Evolutionary conservation across 2,797 vertebrate genomes (phyloP).

Genomic region (Botia kubotai): DNA sequence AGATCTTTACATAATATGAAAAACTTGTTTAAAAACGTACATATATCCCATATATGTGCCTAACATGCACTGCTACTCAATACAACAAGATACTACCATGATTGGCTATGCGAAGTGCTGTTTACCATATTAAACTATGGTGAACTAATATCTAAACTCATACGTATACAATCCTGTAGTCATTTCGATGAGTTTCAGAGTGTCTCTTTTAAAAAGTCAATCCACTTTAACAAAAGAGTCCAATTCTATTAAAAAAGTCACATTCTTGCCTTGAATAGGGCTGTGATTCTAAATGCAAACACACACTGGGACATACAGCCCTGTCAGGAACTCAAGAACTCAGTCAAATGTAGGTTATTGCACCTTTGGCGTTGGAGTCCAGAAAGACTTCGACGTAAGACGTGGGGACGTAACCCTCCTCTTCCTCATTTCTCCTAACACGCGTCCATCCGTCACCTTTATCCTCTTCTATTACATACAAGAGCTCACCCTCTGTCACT

Average conservation of each 20-base stretch:
- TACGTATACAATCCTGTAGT: conserved; percentile 25
- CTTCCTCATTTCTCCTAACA: conserved; percentile 94
- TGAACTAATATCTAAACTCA: conserved; percentile 31
- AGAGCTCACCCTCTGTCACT: conserved; percentile 92
- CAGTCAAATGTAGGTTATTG: conserved; percentile 96
- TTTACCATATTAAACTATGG: conserved; percentile 40
- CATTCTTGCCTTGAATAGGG: background rate
- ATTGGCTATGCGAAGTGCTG: background rate
- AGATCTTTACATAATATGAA: background rate
- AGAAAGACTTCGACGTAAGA: conserved; percentile 98
- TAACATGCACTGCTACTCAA: conserved; percentile 29
- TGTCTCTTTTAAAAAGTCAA: conserved; percentile 12
- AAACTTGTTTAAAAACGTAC: background rate
- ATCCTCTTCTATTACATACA: conserved; percentile 97
- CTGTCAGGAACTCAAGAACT: conserved; percentile 13
- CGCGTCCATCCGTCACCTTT: conserved; percentile 99
- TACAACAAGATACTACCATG: conserved; percentile 2
- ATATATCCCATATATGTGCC: background rate
- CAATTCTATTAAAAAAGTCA: conserved; percentile 5
- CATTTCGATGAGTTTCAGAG: conserved; percentile 3
- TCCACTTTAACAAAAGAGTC: conserved; percentile 10
- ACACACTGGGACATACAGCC: background rate
- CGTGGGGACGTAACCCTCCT: conserved; percentile 98
- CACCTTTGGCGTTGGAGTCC: conserved; percentile 99
- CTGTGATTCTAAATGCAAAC: background rate